Evolutionary conservation across 2,888 invertebrate genomes (phyloP), one percentile per base, ranked within the genome.

Genomic region (Salticus scenicus): DNA sequence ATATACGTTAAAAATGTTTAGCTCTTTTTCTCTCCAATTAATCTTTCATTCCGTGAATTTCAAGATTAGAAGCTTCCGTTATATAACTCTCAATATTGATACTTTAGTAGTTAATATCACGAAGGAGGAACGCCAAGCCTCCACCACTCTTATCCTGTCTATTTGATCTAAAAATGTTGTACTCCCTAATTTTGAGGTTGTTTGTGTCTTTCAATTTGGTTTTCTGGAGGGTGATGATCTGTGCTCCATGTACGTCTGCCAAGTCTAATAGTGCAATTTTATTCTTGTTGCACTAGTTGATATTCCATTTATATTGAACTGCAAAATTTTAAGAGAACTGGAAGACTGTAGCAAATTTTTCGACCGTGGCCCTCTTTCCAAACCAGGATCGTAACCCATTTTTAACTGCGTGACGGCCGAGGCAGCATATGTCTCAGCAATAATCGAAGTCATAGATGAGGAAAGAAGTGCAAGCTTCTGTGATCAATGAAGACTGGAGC

Each of bases 301-400:
- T n/a, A n/a, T n/a, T n/a, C n/a, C n/a, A n/a, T n/a, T n/a, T n/a
- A n/a, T n/a, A n/a, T n/a, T n/a, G n/a, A n/a, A 64, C 41, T 63
- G 57, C 1, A 74, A n/a, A n/a, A n/a, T n/a, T n/a, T n/a, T n/a
- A n/a, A n/a, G n/a, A n/a, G n/a, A n/a, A n/a, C n/a, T n/a, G 42
- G 67, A 67, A 47, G 67, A 67, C 47, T 47, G 76, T n/a, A 0
- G 17, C n/a, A n/a, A 42, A 76, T 41, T 66, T 76, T 24, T 67
- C 67, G 67, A 31, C 28, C 31, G 28, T 30, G 30, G 67, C 76
- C 76, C 31, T 47, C 67, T 0, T 47, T 67, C 31, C 42, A 67
- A 67, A 66, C 67, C 28, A 0, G 76, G 47, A 20, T 31, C 42
- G 66, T n/a, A 64, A 30, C 42, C 30, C 67, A 42, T 24, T 42